Conservation (phyloP, 2,113 vertebrate species). For the Scomber colias region DNA sequence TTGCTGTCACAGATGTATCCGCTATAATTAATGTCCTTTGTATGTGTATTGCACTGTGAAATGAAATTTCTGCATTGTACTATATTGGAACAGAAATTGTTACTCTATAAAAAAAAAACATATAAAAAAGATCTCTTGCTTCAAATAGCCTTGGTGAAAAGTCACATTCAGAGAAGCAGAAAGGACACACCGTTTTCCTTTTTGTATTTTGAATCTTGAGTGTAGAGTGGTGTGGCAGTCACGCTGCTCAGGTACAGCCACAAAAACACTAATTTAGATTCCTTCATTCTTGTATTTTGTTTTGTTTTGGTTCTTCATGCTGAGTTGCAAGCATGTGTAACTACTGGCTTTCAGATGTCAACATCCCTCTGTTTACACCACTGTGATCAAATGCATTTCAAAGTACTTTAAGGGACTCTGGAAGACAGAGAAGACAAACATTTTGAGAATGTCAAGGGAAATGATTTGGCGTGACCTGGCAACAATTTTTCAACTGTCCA, state of each 20-base stretch:
- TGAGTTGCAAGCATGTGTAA: slow-evolving; percentile 13
- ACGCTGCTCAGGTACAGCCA: background rate
- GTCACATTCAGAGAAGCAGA: no score
- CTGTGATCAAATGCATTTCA: slow-evolving; percentile 23
- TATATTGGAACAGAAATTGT: background rate
- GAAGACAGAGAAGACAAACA: slow-evolving; percentile 24
- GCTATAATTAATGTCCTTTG: background rate
- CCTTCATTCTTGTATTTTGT: background rate
- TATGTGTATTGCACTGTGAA: background rate
- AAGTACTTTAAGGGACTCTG: slow-evolving; percentile 19
- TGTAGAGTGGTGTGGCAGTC: background rate
- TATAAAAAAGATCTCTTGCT: no score
- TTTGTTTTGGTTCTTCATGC: slow-evolving; percentile 15
- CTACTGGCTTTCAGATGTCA: slow-evolving; percentile 10
- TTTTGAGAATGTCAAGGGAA: slow-evolving; percentile 19
- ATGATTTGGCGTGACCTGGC: slow-evolving; percentile 17
- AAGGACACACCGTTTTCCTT: background rate
- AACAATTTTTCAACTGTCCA: slow-evolving; percentile 5
- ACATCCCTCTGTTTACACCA: background rate
- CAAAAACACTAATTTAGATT: slow-evolving; percentile 10
- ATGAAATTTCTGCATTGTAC: no score
- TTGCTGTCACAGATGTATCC: background rate
- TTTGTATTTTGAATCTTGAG: background rate
- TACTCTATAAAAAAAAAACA: no score
- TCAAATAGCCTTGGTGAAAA: no score